These are phyloP conservation scores for Pelodiscus sinensis DNA, from an alignment of 2,113 vertebrate species.

Conservation along the genomic window DNA sequence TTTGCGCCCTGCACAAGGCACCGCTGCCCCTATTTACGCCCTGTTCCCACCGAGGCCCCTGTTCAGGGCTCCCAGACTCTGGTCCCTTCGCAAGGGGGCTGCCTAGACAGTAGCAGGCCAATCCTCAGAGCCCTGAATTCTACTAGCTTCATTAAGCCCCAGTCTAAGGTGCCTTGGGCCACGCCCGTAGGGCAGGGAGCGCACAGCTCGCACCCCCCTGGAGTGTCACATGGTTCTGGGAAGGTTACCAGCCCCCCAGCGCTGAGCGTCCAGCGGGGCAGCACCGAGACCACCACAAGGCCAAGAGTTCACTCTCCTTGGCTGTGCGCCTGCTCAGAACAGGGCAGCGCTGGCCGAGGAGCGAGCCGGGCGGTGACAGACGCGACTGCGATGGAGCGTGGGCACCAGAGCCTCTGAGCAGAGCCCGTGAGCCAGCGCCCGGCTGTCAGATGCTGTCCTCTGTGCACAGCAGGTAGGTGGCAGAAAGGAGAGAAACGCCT, in stretches of 20 bases:
- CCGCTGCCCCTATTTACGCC: accelerated
- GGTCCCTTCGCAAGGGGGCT: accelerated
- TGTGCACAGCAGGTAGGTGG: accelerated
- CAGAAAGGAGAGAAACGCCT: neutral
- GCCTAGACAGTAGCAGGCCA: neutral
- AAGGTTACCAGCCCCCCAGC: neutral
- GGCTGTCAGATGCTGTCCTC: no score
- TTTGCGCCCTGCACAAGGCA: neutral
- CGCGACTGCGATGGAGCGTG: no score
- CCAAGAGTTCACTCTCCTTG: neutral
- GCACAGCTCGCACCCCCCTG: neutral
- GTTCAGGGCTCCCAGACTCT: neutral
- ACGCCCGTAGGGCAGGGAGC: neutral
- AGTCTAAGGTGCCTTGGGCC: neutral
- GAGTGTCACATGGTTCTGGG: neutral
- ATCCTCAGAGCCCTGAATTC: accelerated
- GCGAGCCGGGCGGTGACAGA: neutral
- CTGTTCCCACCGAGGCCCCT: accelerated
- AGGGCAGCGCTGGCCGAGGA: neutral
- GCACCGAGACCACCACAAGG: neutral
- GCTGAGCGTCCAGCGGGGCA: no score
- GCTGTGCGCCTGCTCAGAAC: neutral
- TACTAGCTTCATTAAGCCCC: neutral
- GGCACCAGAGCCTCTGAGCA: no score
- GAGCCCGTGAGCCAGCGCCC: neutral